Conservation (phyloP, 2,797 vertebrate species). For the Acanthiza pusilla region DNA sequence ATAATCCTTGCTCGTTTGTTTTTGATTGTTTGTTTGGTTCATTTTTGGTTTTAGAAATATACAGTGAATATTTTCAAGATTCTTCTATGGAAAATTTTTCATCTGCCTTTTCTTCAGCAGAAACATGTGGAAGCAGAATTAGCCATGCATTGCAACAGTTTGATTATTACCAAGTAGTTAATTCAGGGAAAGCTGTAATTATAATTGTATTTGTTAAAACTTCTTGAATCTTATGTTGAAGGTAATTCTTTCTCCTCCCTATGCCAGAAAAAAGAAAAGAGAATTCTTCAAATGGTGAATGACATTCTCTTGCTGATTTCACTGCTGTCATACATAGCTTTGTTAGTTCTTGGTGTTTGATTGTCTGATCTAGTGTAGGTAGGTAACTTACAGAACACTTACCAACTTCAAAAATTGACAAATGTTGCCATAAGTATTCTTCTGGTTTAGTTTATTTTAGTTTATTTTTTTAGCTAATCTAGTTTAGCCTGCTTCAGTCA, state of each 20-base stretch:
- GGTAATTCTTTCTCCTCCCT: not conserved
- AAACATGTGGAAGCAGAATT: not conserved
- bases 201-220: not conserved
- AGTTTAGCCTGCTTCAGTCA: not conserved
- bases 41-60: not conserved
- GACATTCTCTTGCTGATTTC: not conserved
- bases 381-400: not conserved
- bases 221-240: not conserved
- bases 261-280: not conserved
- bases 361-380: not conserved
- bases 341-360: not conserved
- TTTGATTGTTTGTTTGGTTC: not conserved
- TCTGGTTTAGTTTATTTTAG: not conserved
- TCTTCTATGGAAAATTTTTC: not conserved
- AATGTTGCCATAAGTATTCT: not conserved
- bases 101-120: not conserved
- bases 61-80: not conserved
- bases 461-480: not conserved
- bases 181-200: not conserved
- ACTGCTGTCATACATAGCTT: not conserved
- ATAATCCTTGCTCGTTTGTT: not conserved
- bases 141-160: not conserved
- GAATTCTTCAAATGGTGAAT: not conserved
- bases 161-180: not conserved
- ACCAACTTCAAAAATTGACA: not conserved